Evolutionary conservation across 1,140 invertebrate genomes (phyloP).

Genomic region (Melanaphis sacchari): DNA sequence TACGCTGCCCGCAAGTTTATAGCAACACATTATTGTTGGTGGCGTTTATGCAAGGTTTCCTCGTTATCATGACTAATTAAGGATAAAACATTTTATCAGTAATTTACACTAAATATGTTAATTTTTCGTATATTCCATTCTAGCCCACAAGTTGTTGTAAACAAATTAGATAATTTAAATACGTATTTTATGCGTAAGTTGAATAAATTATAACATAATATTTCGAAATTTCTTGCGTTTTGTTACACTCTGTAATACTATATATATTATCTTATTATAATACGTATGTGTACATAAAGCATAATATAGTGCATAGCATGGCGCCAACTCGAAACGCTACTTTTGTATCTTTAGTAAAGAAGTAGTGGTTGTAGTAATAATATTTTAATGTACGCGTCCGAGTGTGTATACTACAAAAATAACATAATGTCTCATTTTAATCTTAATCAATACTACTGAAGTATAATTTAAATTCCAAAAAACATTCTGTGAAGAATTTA

Average conservation of each 20-base stretch:
- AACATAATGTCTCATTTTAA: background rate
- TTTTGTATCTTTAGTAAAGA: slow-evolving; percentile 12
- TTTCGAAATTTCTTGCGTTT: background rate
- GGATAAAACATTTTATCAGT: slow-evolving; percentile 37
- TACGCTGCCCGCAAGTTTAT: background rate
- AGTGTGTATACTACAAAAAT: background rate
- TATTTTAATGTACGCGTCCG: background rate
- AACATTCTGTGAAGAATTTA: background rate
- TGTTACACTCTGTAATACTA: background rate
- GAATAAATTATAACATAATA: slow-evolving; percentile 12
- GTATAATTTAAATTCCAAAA: background rate
- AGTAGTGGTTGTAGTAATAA: background rate
- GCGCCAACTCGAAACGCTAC: background rate
- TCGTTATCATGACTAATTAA: slow-evolving; percentile 18
- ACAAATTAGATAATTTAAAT: slow-evolving; percentile 31
- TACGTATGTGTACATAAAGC: background rate
- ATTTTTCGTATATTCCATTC: background rate
- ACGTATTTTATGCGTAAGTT: slow-evolving; percentile 1
- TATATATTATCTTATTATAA: background rate
- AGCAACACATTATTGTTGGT: background rate
- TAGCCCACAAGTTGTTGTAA: background rate
- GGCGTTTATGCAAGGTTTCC: background rate
- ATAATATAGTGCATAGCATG: background rate
- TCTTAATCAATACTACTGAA: background rate
- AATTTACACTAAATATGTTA: slow-evolving; percentile 20